Conservation (phyloP, 2,888 invertebrate species). For the Lordiphosa andalusiaca region DNA sequence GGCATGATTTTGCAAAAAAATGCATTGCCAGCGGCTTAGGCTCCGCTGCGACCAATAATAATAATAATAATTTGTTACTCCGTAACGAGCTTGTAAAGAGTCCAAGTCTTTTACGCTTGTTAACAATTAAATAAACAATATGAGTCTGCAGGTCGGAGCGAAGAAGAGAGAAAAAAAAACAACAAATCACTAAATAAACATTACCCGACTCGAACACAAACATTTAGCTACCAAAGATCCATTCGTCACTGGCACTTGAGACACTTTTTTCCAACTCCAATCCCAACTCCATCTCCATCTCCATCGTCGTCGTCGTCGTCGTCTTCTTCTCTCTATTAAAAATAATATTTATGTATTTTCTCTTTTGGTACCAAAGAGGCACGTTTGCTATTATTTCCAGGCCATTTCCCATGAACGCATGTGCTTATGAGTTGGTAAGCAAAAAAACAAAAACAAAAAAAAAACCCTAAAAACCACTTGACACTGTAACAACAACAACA, state of each 20-base stretch:
- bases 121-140: slow-evolving; percentile 75
- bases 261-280: slow-evolving; percentile 35
- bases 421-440: slow-evolving; percentile 45
- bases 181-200: slow-evolving; percentile 76
- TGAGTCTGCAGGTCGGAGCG: slow-evolving; percentile 52
- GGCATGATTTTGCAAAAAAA: slow-evolving; percentile 60
- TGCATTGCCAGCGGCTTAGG: slow-evolving; percentile 34
- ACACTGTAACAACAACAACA: slow-evolving; percentile 45
- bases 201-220: slow-evolving; percentile 47
- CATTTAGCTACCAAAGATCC: slow-evolving; percentile 53
- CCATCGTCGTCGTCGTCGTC: slow-evolving; percentile 1
- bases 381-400: slow-evolving; percentile 72
- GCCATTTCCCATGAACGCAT: slow-evolving; percentile 73
- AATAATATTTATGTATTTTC: slow-evolving; percentile 71
- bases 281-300: background rate
- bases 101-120: slow-evolving; percentile 57
- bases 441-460: slow-evolving; percentile 17
- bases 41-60: slow-evolving; percentile 23
- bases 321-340: slow-evolving; percentile 50
- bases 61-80: slow-evolving; percentile 66
- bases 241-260: slow-evolving; percentile 62
- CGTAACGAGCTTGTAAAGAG: slow-evolving; percentile 55
- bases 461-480: slow-evolving; percentile 47
- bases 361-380: slow-evolving; percentile 42
- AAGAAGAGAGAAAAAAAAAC: slow-evolving; percentile 35